Evolutionary conservation across 2,888 invertebrate genomes (phyloP).

Genomic region (Allacma fusca): DNA sequence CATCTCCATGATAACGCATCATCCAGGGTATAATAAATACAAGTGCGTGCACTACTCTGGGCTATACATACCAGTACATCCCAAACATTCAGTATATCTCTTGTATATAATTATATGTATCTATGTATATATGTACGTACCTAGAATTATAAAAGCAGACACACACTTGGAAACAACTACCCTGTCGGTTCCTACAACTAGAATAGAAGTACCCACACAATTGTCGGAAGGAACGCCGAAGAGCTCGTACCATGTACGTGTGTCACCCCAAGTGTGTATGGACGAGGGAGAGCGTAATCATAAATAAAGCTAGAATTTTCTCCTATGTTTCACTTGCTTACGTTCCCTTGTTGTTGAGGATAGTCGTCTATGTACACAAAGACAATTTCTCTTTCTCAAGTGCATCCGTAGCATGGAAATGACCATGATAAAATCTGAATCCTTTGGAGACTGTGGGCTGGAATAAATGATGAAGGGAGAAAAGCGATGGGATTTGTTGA

Average conservation of each 20-base stretch:
- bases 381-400: slow-evolving; percentile 11
- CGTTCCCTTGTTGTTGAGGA: background rate
- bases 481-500: background rate
- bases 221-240: too few relatives aligned
- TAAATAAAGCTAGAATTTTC: slow-evolving; percentile 25
- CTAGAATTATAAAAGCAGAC: too few relatives aligned
- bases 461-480: background rate
- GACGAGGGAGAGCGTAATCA: slow-evolving; percentile 3
- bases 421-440: background rate
- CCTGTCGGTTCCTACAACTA: too few relatives aligned
- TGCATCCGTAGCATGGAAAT: background rate
- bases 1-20: slow-evolving; percentile 36
- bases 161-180: too few relatives aligned
- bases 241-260: too few relatives aligned
- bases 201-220: too few relatives aligned
- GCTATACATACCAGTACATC: too few relatives aligned
- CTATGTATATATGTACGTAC: too few relatives aligned
- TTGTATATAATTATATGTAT: too few relatives aligned
- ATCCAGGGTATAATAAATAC: slow-evolving; percentile 33
- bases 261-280: background rate
- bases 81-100: too few relatives aligned
- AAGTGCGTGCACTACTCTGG: background rate
- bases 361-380: too few relatives aligned
- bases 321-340: background rate
- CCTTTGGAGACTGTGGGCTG: background rate